A percentile compares a stretch with the other conserved stretches of the same genome.
These are phyloP conservation scores for Sebastes dallii DNA, from an alignment of 2,797 vertebrate species.

Conservation along the genomic window DNA sequence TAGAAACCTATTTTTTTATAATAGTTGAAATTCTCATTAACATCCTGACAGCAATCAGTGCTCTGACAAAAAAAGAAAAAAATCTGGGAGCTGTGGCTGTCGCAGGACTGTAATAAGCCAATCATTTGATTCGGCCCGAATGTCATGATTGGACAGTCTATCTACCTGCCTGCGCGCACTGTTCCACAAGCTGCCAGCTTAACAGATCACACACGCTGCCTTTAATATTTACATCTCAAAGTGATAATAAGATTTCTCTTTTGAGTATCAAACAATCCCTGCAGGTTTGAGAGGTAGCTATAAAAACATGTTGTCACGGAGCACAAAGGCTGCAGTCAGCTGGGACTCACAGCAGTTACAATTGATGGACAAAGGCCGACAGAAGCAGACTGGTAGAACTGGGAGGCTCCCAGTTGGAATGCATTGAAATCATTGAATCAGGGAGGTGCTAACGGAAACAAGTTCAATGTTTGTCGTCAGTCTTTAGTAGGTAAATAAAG, in stretches of 20 bases:
- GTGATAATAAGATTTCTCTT: neutral
- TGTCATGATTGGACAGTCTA: neutral
- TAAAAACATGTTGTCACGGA: neutral
- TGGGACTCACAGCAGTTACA: neutral
- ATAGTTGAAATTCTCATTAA: neutral
- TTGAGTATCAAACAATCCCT: too few relatives aligned
- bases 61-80: too few relatives aligned
- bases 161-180: neutral
- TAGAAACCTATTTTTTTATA: neutral
- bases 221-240: neutral
- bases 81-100: neutral
- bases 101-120: neutral
- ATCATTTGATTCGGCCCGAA: neutral
- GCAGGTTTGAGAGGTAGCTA: neutral
- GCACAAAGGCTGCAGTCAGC: neutral
- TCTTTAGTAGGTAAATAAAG: neutral
- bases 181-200: neutral
- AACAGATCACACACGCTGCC: neutral
- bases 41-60: neutral
- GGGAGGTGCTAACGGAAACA: constrained; percentile 11
- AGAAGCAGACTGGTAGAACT: neutral
- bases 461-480: constrained; percentile 10
- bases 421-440: neutral
- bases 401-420: neutral
- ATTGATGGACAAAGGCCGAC: neutral